A percentile compares a stretch with the other conserved stretches of the same genome.
Evolutionary conservation across 2,797 vertebrate species (phyloP).

Genomic region (Lutjanus campechanus): DNA sequence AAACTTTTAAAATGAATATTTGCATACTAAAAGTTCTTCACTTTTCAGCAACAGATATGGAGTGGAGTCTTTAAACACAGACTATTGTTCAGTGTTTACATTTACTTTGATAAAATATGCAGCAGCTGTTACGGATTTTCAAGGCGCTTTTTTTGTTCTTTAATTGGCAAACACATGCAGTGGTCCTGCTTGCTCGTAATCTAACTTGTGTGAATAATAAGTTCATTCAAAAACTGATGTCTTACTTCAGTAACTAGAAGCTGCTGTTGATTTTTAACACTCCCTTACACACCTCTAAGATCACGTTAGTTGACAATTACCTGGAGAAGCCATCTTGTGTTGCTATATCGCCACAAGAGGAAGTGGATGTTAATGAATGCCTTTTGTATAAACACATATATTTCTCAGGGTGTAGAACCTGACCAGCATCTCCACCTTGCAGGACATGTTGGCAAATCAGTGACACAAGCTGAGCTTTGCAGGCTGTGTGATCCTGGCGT

Average conservation of each 20-base stretch:
- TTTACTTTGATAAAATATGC: background rate
- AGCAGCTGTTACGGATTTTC: background rate
- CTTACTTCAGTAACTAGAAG: slow-evolving; percentile 61
- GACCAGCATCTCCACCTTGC: slow-evolving; percentile 41
- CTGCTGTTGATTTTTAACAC: slow-evolving; percentile 81
- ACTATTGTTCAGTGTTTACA: background rate
- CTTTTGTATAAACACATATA: slow-evolving; percentile 80
- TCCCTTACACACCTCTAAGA: slow-evolving; percentile 33
- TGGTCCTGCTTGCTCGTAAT: background rate
- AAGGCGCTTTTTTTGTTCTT: background rate
- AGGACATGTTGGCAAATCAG: slow-evolving; percentile 73
- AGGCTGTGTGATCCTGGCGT: slow-evolving; percentile 19
- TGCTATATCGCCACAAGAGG: slow-evolving; percentile 71
- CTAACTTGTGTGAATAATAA: slow-evolving; percentile 12
- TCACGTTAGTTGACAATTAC: slow-evolving; percentile 79
- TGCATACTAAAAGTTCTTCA: background rate
- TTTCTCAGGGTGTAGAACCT: slow-evolving; percentile 61
- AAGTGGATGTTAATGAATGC: slow-evolving; percentile 86
- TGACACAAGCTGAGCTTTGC: slow-evolving; percentile 49
- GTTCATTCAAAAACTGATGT: slow-evolving; percentile 42
- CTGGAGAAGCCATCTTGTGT: slow-evolving; percentile 66
- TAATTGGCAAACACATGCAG: background rate
- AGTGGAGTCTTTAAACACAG: background rate
- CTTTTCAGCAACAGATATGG: background rate
- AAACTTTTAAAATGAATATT: background rate